Base-by-base conservation (phyloP, 2,797 vertebrate genomes). In the Tapera naevia region DNA sequence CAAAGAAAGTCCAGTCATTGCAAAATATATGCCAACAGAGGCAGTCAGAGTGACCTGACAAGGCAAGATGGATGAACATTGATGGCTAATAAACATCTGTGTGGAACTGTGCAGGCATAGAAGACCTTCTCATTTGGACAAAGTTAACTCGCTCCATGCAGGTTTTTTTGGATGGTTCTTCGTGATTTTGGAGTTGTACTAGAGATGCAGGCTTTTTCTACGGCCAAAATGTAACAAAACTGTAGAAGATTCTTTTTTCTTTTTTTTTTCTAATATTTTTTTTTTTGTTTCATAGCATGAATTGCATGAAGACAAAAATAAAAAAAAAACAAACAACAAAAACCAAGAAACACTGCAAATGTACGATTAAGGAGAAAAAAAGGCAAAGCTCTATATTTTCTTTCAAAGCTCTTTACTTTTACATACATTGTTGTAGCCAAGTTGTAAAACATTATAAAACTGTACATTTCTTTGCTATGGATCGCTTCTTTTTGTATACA, bases 231-330 rank as follows among this genome's bases (percentile, higher is more conserved):
- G 97, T 98, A 98, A 98, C 97, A 95, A 98, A 96, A 98, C 97
- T 97, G 96, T 98, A 98, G 97, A 98, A 96, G 96, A 97, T 95
- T n/a, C 28, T 28, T 88, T 93, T 97, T 90, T n/a, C 19, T 27
- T 93, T 96, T 98, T 97, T 58, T 70, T 71, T 51, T 41, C 50
- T 10, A 89, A 81, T 70, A 80, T 97, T 89, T 83, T 97, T 79
- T 79, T 96, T 79, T 96, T 97, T 94, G 97, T 98, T 98, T 98
- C 98, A 98, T 99, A 98, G 99, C 99, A 99, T 99, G 99, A 98
- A 98, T 98, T 99, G 99, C 99, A 99, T 99, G 99, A 98, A 97
- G 98, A 94, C 10, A 89, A 94, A 94, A 87, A 51, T 16, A 17
- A 96, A 91, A 93, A 22, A 19, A 58, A 35, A 98, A 98, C n/a